Evolutionary conservation across 2,113 vertebrate genomes (phyloP).

Genomic region (Motacilla tschutschensis): DNA sequence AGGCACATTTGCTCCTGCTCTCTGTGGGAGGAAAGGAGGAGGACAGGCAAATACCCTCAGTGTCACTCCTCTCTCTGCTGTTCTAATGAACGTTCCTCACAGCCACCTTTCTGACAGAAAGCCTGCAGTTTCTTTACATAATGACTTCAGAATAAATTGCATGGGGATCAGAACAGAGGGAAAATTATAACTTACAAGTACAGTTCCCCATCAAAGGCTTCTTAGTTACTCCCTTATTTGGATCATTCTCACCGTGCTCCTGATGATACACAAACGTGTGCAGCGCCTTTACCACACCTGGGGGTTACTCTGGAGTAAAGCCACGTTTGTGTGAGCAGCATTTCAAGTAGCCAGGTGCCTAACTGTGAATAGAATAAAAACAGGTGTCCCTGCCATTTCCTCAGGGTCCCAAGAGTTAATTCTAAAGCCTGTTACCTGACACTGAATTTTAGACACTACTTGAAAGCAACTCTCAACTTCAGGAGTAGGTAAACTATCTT

Average conservation of each 20-base stretch:
- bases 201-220: not conserved
- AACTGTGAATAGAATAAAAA: not conserved
- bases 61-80: not conserved
- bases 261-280: not conserved
- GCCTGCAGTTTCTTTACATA: conserved; percentile 41
- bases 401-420: not conserved
- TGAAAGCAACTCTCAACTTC: not conserved
- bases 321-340: accelerated
- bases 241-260: not conserved
- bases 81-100: not conserved
- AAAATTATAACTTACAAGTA: conserved; percentile 34
- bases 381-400: not conserved
- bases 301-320: not conserved
- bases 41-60: not conserved
- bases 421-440: not conserved
- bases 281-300: not conserved
- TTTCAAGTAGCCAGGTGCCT: not conserved
- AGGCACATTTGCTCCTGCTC: not conserved
- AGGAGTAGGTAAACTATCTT: not conserved
- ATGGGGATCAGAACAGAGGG: conserved; percentile 20
- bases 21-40: conserved; percentile 9
- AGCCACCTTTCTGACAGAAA: not conserved
- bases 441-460: not conserved
- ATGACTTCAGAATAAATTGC: conserved; percentile 33
- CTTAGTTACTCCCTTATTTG: conserved; percentile 2